A percentile compares a stretch with the other conserved stretches of the same genome.
Evolutionary conservation across 1,140 invertebrate genomes (phyloP).

Genomic region (Caerostris extrusa): DNA sequence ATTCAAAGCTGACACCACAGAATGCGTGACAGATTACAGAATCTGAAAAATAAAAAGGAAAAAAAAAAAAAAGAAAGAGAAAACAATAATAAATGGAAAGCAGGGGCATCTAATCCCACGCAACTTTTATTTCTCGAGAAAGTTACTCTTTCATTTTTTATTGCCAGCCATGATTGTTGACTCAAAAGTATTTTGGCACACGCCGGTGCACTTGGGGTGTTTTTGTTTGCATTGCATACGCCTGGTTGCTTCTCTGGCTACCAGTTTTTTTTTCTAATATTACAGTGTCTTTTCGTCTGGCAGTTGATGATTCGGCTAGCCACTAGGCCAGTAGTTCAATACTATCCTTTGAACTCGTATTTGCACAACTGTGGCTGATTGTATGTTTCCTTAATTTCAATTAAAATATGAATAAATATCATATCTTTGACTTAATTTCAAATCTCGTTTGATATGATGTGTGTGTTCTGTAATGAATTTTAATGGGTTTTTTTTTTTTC

Average conservation of each 20-base stretch:
- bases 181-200: conserved; percentile 33
- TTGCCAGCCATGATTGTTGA: not conserved
- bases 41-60: not conserved
- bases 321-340: not conserved
- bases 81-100: no score
- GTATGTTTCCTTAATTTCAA: no score
- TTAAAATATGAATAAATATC: no score
- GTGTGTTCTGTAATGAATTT: no score
- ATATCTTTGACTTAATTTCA: no score
- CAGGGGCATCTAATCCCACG: conserved; percentile 39
- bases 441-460: no score
- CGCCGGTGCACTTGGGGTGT: conserved; percentile 22
- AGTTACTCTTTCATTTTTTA: not conserved
- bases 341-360: not conserved
- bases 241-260: not conserved
- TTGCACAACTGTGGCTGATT: not conserved
- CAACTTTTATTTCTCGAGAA: conserved; percentile 26
- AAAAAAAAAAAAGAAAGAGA: not conserved
- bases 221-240: not conserved
- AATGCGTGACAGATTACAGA: conserved; percentile 26
- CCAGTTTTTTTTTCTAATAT: conserved; percentile 1
- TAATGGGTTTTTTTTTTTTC: no score
- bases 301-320: not conserved
- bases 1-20: conserved; percentile 7
- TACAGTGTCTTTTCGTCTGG: not conserved